Percentiles rank a stretch among this genome's conserved stretches.
These are phyloP conservation scores for Ageneiosus marmoratus DNA, from an alignment of 2,113 vertebrate genomes.

Conservation along the genomic window DNA sequence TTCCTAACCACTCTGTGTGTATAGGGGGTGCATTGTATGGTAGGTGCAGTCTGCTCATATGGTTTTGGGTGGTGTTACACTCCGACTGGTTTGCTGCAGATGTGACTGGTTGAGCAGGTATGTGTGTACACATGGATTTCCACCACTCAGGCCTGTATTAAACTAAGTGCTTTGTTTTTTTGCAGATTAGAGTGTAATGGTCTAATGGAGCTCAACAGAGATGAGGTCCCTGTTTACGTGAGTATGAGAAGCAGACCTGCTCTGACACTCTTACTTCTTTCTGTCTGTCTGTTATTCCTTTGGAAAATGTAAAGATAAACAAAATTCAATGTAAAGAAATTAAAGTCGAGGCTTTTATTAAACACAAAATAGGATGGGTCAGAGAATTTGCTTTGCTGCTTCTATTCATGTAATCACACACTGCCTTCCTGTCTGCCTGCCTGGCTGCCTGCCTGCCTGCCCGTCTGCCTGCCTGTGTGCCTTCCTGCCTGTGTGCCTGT, in stretches of 20 bases:
- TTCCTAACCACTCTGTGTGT: conserved; percentile 23
- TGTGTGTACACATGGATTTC: conserved; percentile 23
- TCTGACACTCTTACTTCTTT: conserved; percentile 23
- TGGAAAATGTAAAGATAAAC: neutral
- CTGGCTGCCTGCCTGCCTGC: too few species aligned
- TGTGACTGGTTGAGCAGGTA: conserved; percentile 18
- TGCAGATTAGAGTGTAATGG: conserved; percentile 72
- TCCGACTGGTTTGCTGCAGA: conserved; percentile 18
- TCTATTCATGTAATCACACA: neutral
- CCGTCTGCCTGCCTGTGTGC: too few species aligned
- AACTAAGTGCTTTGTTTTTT: conserved; percentile 54
- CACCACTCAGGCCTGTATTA: conserved; percentile 25
- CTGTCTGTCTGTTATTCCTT: neutral
- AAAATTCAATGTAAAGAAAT: neutral
- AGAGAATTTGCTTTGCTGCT: neutral
- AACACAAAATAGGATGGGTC: neutral
- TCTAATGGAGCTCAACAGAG: conserved; percentile 83
- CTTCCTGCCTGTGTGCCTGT: too few species aligned
- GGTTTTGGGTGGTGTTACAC: neutral
- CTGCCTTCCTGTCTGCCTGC: neutral
- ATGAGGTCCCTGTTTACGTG: conserved; percentile 87
- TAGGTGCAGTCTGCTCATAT: conserved; percentile 1
- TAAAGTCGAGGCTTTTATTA: neutral
- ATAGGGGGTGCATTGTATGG: neutral
- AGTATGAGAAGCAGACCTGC: conserved; percentile 62